Evolutionary conservation across 2,113 vertebrate species (phyloP), one percentile per base, ranked within the genome.

Genomic region (Zootoca vivipara): DNA sequence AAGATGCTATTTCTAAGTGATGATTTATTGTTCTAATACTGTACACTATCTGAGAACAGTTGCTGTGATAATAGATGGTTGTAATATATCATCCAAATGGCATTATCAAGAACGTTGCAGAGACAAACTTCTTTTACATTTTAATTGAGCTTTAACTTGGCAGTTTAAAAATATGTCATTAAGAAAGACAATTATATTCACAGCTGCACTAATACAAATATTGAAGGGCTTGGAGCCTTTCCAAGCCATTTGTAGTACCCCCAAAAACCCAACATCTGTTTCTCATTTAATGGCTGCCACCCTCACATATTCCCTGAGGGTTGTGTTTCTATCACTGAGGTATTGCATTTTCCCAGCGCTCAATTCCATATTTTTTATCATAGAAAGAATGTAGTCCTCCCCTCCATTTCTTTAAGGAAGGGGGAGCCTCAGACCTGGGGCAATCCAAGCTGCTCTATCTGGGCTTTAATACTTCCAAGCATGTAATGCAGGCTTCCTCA

Each of bases 1-100:
- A 83, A 91, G 79, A 73, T 85, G 38, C 20, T 90, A 74, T 35
- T 52, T 52, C 46, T 9, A 52, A 80, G 1, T 0, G 2, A 70
- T 90, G 87, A 92, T 88, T 81, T 94, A 89, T 90, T 92, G 38
- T 83, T 92, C 87, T 58, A 87, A 62, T 92, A 93, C 62, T 86
- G 74, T 75, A 79, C 18, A 58, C 88, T 88, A 90, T 65, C 70
- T 72, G 73, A 89, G 38, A 92, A 82, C 0, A 0, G 42, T 90
- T 89, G 65, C 82, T 89, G 70, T 58, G 38, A 92, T 87, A 90
- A 89, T 52, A 91, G 30, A 88, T 1, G 85, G 62, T 62, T 89
- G 52, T 30, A 92, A 92, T 85, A 91, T 90, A 92, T 92, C 89
- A 89, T 86, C 58, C 82, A 87, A 90, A 15, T 69, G 15, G 42